Evolutionary conservation across 2,888 invertebrate species (phyloP), one percentile per base, ranked within the genome.

Genomic region (Helicoverpa assulta): DNA sequence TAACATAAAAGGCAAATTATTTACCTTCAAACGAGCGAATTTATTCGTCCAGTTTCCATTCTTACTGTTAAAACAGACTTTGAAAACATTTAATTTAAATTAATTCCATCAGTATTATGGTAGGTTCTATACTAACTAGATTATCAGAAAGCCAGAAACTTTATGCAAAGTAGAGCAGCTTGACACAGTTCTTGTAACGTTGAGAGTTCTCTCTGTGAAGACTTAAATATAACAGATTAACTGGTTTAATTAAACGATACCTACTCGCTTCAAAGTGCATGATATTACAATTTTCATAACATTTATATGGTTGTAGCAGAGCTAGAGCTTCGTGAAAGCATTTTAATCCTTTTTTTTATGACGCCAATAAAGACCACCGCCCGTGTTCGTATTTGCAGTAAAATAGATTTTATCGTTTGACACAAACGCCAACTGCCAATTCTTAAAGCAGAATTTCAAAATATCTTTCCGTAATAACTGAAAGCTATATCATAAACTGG

Each of bases 371-470:
- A 58, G 33, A 66, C 52, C 47, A 52, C 37, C 33, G 14, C 14
- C 61, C 10, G 62, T 57, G 54, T 73, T 70, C 60, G 57, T 59
- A 75, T 78, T 80, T 73, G 71, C 78, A 80, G 76, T 80, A 64
- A 80, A 82, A 78, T 71, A 37, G 50, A 67, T 40, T 75, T 77
- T 80, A 80, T 82, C 54, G 68, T 73, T 73, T 51, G 40, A 67
- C 59, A 67, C 57, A 57, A 71, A 75, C 58, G 59, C 47, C 12
- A 70, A 73, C 50, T 59, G 51, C 21, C 65, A 52, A 70, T 59
- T 80, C 16, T 33, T 43, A 56, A 12, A 47, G 43, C 18, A 40
- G 16, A 54, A 50, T 65, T 74, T 62, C 1, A 26, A 51, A 78
- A 74, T 62, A 58, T 64, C 43, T 55, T 33, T 26, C 29, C 54